These are phyloP conservation scores for Sinopyrophorus schimmeli DNA, from an alignment of 2,888 invertebrate genomes.

Conservation along the genomic window DNA sequence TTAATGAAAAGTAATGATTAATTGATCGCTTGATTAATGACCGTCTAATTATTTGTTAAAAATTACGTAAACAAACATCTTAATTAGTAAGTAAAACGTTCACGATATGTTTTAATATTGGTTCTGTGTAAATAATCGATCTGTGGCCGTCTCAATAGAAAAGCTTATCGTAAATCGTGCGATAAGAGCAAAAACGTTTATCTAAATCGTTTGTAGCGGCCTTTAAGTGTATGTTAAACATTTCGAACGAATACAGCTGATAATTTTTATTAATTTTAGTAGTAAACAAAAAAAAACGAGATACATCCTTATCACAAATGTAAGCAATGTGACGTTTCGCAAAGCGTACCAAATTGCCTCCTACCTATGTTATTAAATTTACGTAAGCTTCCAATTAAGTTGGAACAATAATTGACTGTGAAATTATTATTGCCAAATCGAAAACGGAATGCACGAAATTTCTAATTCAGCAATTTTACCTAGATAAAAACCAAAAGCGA, in stretches of 20 bases:
- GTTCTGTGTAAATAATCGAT: no score
- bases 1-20: background rate
- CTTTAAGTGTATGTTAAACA: conserved; percentile 20
- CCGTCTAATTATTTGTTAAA: background rate
- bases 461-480: no score
- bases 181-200: conserved; percentile 7
- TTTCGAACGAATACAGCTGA: conserved; percentile 9
- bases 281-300: conserved; percentile 5
- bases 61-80: no score
- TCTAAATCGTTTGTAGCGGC: conserved; percentile 6
- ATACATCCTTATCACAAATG: conserved; percentile 3
- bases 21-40: conserved; percentile 1
- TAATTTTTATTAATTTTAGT: conserved; percentile 19
- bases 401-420: background rate
- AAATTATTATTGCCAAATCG: conserved; percentile 5
- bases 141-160: no score
- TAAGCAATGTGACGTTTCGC: background rate
- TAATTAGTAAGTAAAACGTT: no score
- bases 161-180: conserved; percentile 2
- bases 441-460: no score
- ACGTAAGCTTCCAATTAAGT: conserved; percentile 9
- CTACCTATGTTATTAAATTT: conserved; percentile 7
- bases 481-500: no score
- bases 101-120: no score
- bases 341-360: conserved; percentile 4